These are phyloP conservation scores for Terebella lapidaria DNA, from an alignment of 2,888 invertebrate species.

Conservation along the genomic window DNA sequence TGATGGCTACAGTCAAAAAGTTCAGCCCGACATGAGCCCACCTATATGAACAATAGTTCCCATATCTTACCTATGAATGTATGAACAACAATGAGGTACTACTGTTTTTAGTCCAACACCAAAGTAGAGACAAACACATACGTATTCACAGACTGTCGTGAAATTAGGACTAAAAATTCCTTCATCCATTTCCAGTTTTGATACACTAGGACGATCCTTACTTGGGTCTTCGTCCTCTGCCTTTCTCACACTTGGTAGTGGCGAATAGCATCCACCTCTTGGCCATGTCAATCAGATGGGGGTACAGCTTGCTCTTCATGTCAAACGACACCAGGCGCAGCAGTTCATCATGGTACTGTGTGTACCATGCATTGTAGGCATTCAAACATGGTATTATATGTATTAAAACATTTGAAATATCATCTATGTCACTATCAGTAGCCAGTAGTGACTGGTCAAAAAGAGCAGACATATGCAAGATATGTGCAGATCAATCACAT, in stretches of 20 bases:
- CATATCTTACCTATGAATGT: too few species aligned
- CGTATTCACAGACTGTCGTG: too few species aligned
- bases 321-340: slow-evolving; percentile 62
- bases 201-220: too few species aligned
- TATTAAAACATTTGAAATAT: background rate
- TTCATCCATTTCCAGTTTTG: too few species aligned
- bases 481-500: background rate
- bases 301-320: slow-evolving; percentile 57
- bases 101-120: too few species aligned
- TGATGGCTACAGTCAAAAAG: slow-evolving; percentile 78
- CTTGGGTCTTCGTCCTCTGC: slow-evolving; percentile 47
- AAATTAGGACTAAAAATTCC: too few species aligned
- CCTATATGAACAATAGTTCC: slow-evolving; percentile 52
- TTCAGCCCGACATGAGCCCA: slow-evolving; percentile 88
- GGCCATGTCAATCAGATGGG: slow-evolving; percentile 67
- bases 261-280: slow-evolving; percentile 88
- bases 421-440: background rate
- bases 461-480: background rate
- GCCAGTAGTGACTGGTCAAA: too few species aligned
- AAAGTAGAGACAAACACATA: too few species aligned
- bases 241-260: slow-evolving; percentile 72
- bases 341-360: slow-evolving; percentile 65
- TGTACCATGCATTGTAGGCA: slow-evolving; percentile 5
- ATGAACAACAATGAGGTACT: too few species aligned
- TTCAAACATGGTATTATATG: too few species aligned